A percentile compares a stretch with the other conserved stretches of the same genome.
phyloP scores from a whole-genome alignment of 2,113 vertebrate species.

The Hemichromis elongatus region DNA sequence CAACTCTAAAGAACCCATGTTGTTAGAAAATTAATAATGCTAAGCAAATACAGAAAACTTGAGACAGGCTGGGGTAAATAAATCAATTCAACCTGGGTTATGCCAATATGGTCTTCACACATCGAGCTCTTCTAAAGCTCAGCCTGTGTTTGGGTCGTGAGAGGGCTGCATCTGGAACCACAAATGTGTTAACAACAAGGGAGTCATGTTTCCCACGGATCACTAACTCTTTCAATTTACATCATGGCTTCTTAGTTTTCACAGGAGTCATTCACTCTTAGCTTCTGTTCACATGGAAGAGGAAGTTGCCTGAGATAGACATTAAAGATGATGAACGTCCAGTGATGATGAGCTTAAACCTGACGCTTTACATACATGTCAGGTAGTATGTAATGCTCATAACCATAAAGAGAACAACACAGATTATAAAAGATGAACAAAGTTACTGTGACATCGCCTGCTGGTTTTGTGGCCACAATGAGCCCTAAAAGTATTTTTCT shows the following conservation, averaged over 20 bases:
- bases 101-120: background rate
- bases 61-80: background rate
- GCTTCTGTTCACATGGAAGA: background rate
- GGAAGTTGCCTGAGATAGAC: background rate
- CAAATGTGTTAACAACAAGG: slow-evolving; percentile 6
- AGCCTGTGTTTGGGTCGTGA: background rate
- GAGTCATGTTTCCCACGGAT: slow-evolving; percentile 54
- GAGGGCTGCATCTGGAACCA: slow-evolving; percentile 17
- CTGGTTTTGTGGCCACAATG: background rate
- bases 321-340: background rate
- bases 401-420: background rate
- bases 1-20: background rate
- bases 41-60: background rate
- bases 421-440: background rate
- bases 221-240: slow-evolving; percentile 56
- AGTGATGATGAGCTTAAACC: background rate
- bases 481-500: background rate
- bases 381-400: background rate
- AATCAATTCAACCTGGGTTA: background rate
- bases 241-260: slow-evolving; percentile 52
- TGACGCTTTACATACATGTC: background rate
- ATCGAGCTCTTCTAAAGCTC: background rate
- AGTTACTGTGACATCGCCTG: background rate
- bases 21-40: background rate
- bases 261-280: background rate